Conservation (phyloP, 2,113 vertebrate genomes). For the Emydura subglobosa region DNA sequence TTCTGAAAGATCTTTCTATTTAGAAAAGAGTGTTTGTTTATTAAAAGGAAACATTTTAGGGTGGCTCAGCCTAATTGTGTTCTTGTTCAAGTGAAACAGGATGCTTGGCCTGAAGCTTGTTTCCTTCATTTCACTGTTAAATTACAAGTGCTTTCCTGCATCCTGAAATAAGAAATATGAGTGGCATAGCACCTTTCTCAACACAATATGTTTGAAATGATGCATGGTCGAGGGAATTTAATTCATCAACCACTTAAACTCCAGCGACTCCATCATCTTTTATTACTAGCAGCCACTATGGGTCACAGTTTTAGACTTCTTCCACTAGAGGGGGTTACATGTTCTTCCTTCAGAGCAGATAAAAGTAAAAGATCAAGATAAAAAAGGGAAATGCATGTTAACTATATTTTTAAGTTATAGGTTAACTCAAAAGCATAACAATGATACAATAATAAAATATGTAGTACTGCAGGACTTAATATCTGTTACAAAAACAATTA, state of each 20-base stretch:
- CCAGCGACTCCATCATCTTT: not conserved
- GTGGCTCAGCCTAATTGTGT: slow-evolving; percentile 51
- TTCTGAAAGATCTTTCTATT: not conserved
- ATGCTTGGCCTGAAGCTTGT: slow-evolving; percentile 78
- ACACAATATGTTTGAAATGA: not conserved
- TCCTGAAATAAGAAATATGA: slow-evolving; percentile 76
- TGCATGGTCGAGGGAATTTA: not conserved
- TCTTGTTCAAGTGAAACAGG: slow-evolving; percentile 76
- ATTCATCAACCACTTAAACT: not conserved
- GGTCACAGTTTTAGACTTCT: slow-evolving; percentile 27
- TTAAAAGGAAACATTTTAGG: slow-evolving; percentile 44
- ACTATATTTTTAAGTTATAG: slow-evolving; percentile 62
- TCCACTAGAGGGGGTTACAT: slow-evolving; percentile 81
- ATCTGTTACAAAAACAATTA: slow-evolving; percentile 61
- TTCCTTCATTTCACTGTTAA: slow-evolving; percentile 85
- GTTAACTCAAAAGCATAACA: slow-evolving; percentile 58
- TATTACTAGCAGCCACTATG: not conserved
- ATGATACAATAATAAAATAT: slow-evolving; percentile 9
- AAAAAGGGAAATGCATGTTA: slow-evolving; percentile 38
- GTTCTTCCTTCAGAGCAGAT: slow-evolving; percentile 46
- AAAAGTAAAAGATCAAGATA: not conserved
- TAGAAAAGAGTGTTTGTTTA: slow-evolving; percentile 34
- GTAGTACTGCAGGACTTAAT: slow-evolving; percentile 34
- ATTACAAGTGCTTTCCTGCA: slow-evolving; percentile 80
- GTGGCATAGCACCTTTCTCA: slow-evolving; percentile 33